phyloP scores from a whole-genome alignment of 2,113 vertebrate species.

The Beaufortia kweichowensis region DNA sequence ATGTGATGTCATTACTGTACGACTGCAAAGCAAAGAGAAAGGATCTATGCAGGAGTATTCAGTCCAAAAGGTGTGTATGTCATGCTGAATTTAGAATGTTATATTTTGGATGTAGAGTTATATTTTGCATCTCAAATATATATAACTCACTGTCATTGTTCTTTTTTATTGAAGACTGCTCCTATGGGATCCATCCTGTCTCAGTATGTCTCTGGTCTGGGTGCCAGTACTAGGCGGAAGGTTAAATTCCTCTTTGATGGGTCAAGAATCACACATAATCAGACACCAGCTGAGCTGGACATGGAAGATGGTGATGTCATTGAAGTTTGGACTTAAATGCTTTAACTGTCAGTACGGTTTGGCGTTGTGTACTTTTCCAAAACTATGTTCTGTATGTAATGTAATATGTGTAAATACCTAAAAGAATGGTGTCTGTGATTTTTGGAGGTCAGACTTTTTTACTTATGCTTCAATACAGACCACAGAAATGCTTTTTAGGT shows the following conservation, averaged over 20 bases:
- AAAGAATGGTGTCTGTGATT: not conserved
- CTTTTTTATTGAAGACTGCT: constrained; percentile 59
- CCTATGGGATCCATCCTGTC: constrained; percentile 69
- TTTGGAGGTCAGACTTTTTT: not conserved
- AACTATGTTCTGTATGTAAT: not conserved
- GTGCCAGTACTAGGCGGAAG: not conserved
- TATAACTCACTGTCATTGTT: not conserved
- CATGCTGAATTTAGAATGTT: too few relatives aligned
- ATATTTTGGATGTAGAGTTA: too few relatives aligned
- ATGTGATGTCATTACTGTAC: constrained; percentile 61
- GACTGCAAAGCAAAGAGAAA: constrained; percentile 72
- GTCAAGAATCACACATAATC: constrained; percentile 57
- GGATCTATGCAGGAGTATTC: constrained; percentile 66
- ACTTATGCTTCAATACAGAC: not conserved
- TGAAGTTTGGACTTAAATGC: constrained; percentile 71
- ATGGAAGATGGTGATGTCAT: constrained; percentile 80
- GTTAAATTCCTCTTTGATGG: constrained; percentile 73
- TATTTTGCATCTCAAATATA: too few relatives aligned
- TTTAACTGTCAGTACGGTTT: not conserved
- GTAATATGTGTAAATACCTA: not conserved
- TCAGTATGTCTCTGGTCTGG: constrained; percentile 62
- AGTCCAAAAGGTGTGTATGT: constrained; percentile 63
- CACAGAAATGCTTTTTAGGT: not conserved
- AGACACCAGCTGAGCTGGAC: constrained; percentile 74
- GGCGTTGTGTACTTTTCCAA: not conserved